Conservation (phyloP, 2,888 invertebrate genomes). For the Nephrotoma flavescens region DNA sequence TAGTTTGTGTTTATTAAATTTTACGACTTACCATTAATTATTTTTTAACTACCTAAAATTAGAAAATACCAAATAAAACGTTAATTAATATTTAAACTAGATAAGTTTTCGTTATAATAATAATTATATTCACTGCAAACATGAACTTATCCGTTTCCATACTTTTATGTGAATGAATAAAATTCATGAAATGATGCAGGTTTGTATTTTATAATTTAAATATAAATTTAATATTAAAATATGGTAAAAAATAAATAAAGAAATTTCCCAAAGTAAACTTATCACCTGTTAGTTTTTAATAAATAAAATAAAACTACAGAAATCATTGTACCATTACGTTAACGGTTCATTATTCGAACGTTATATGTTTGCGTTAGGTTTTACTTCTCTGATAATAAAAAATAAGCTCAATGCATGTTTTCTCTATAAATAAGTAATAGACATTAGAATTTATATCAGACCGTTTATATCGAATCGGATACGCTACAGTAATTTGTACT, state of each 20-base stretch:
- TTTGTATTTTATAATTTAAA: not conserved
- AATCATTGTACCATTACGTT: not conserved
- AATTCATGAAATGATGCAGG: not conserved
- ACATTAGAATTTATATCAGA: too few relatives aligned
- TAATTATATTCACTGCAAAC: not conserved
- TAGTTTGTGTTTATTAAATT: too few relatives aligned
- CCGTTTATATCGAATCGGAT: not conserved
- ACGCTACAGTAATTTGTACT: not conserved
- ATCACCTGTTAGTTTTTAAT: not conserved
- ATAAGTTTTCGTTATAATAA: too few relatives aligned
- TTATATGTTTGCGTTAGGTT: not conserved
- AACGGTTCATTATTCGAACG: not conserved
- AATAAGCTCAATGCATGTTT: not conserved
- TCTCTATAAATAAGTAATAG: not conserved
- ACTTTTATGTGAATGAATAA: not conserved
- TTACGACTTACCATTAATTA: too few relatives aligned
- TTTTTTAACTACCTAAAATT: too few relatives aligned
- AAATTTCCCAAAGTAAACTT: not conserved
- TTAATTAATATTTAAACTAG: too few relatives aligned
- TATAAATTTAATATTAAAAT: not conserved
- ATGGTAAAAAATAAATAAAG: not conserved
- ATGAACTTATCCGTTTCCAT: not conserved
- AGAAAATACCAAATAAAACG: too few relatives aligned
- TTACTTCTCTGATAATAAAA: not conserved
- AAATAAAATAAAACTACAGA: not conserved